Evolutionary conservation across 2,113 vertebrate genomes (phyloP), one percentile per base, ranked within the genome.

Genomic region (Anarrhichthys ocellatus): DNA sequence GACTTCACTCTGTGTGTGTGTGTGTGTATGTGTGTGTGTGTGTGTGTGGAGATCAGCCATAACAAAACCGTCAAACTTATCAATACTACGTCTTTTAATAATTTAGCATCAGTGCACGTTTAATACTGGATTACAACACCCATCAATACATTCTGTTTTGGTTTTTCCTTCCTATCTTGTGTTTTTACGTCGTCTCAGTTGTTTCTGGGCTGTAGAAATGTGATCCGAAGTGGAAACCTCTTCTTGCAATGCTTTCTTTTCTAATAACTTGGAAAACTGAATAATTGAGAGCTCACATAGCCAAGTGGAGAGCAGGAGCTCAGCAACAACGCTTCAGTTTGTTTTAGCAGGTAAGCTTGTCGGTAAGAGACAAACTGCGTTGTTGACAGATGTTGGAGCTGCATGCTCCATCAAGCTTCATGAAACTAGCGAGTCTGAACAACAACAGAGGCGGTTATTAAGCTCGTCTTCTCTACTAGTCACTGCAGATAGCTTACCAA

Each of bases 321-420:
- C 38, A 68, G 77, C 52, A 83, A 73, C 36, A 66, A 40, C 56
- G 48, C 64, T 40, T 78, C 11, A 14, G 58, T 82, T 76, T 52
- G 73, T 73, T 85, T 79, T 38, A 32, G 29, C 42, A 44, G 64
- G 22, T 56, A 29, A 66, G 80, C 29, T 72, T 81, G 81, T 70
- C 75, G 68, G 36, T 0, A 11, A n/a, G 42, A 78, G 18, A 50
- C 78, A 61, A 8, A 29, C 65, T 9, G 48, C 81, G 66, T 32
- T 81, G 74, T 44, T 75, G 87, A 85, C 88, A 90, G 85, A 89
- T 83, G 88, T 83, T 83, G 4, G 29, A 71, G 76, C 32, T 44
- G 66, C 52, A 67, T 4, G 24, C 78, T 79, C 58, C 32, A 70
- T 81, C 68, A 81, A 36, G 62, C 63, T 17, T 81, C 46, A 50